Conservation (phyloP, 2,113 vertebrate species). For the Fregetta grallaria region DNA sequence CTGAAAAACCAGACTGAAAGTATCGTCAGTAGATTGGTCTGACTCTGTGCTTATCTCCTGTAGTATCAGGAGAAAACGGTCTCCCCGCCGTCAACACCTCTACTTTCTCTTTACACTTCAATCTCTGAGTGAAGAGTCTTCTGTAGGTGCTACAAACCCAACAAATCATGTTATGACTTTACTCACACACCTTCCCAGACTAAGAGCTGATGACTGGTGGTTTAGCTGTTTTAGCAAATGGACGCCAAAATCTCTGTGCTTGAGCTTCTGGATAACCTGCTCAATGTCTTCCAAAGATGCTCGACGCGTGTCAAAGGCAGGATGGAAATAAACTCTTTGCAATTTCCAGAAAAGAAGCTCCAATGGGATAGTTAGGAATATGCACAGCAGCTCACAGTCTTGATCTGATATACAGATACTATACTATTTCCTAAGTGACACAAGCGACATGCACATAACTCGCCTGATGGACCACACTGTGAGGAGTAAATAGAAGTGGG, state of each 20-base stretch:
- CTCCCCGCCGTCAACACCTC: neutral
- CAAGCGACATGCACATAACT: accelerated
- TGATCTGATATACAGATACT: no score
- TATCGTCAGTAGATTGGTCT: neutral
- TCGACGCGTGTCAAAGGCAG: neutral
- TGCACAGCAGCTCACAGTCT: neutral
- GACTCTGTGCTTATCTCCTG: neutral
- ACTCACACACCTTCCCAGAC: neutral
- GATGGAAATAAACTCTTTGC: neutral
- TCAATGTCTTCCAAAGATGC: neutral
- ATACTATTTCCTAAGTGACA: neutral
- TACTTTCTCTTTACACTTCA: neutral
- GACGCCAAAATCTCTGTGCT: neutral
- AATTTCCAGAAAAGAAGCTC: neutral
- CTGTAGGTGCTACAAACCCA: neutral
- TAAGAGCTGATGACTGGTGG: neutral
- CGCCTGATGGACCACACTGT: neutral
- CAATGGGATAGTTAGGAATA: neutral
- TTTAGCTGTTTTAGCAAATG: neutral
- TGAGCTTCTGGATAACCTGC: neutral
- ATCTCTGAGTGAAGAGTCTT: neutral
- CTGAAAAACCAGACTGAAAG: neutral
- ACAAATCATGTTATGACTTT: neutral
- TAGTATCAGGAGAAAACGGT: neutral
- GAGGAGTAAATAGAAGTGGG: neutral